Evolutionary conservation across 2,888 invertebrate genomes (phyloP).

Genomic region (Eristalis intricaria): DNA sequence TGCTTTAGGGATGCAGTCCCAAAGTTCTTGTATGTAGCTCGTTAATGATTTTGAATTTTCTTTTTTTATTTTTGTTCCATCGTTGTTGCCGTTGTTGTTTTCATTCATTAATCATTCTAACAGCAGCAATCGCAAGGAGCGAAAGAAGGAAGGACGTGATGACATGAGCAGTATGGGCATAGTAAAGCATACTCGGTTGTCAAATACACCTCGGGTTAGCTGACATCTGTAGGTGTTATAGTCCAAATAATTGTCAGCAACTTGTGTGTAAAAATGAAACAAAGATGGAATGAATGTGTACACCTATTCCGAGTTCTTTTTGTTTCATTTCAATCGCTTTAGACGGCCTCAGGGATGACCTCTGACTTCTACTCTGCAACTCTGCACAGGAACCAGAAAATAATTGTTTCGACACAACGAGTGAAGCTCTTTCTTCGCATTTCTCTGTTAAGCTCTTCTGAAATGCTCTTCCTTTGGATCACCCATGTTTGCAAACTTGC

Average conservation of each 20-base stretch:
- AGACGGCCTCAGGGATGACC: constrained; percentile 44
- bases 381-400: constrained; percentile 62
- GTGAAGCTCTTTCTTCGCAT: constrained; percentile 27
- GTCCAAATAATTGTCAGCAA: constrained; percentile 59
- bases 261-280: constrained; percentile 18
- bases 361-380: neutral
- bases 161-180: constrained; percentile 9
- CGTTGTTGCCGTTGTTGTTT: neutral
- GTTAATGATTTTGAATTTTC: constrained; percentile 39
- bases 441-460: neutral
- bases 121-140: constrained; percentile 44
- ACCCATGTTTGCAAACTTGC: constrained; percentile 54
- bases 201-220: neutral
- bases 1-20: constrained; percentile 27
- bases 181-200: constrained; percentile 4
- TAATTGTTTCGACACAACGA: constrained; percentile 66
- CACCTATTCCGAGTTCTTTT: constrained; percentile 39
- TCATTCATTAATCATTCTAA: constrained; percentile 42
- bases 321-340: constrained; percentile 62
- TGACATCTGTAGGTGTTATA: constrained; percentile 3
- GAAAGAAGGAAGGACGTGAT: neutral
- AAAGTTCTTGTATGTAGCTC: constrained; percentile 17
- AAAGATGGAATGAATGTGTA: constrained; percentile 48
- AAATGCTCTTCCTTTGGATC: constrained; percentile 38
- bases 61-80: neutral